Evolutionary conservation across 2,113 vertebrate genomes (phyloP), one percentile per base, ranked within the genome.

Genomic region (Psilopogon haemacephalus): DNA sequence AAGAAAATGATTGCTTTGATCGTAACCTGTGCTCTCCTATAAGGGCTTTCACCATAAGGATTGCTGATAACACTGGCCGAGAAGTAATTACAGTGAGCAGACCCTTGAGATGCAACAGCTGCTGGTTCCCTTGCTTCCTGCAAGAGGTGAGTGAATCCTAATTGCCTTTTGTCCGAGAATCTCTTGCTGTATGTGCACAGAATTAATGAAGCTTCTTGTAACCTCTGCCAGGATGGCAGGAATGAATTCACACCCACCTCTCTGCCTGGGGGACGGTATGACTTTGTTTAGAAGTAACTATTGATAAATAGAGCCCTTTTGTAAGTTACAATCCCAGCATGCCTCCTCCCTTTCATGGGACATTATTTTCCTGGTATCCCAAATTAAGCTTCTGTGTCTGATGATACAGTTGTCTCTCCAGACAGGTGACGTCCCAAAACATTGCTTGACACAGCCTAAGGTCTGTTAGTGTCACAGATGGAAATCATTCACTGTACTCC

Each of bases 71-170:
- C 88, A 94, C 74, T 0, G 99, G 98, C 71, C 98, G 93, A 44
- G 99, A 99, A 91, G 97, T 99, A 94, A 99, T 99, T 74, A 98
- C 98, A 0, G 95, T 99, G 76, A 97, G 97, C 77, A 96, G 99
- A 19, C 99, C 99, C 6, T 94, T 99, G 44, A 98, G 98, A 92
- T 99, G 99, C 97, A 98, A 97, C 96, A 98, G 98, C 85, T 99
- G 99, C 96, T 99, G 97, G 94, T 99, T 98, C 95, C 99, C 99
- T 40, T 99, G 99, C 93, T 99, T 98, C 95, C 97, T 99, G 68
- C 99, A 99, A 97, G 97, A 99, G 98, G 99, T 99, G 85, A 97
- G 97, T 85, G 18, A 5, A 12, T 38, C 63, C 71, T 42, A 35
- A 55, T 3, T 15, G 26, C n/a, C 56, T 58, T n/a, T 42, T 77